Base-by-base conservation (phyloP, 1,140 invertebrate species). In the Neuroterus valhalla region DNA sequence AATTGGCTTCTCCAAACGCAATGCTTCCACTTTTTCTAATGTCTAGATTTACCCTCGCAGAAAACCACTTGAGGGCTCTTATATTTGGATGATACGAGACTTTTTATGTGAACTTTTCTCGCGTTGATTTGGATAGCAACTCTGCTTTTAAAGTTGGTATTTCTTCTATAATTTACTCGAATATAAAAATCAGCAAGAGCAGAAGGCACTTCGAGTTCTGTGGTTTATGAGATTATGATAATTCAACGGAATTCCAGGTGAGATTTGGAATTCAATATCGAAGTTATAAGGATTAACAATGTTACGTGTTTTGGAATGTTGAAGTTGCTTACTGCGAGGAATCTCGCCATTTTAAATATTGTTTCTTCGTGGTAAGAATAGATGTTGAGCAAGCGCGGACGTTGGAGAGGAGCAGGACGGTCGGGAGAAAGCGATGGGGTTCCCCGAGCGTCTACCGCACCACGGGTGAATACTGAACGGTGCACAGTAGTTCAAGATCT, bases 281-380 rank as follows among this genome's bases (percentile, higher is more conserved):
- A 75, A 73, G 50, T 66, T n/a, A 66, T 55, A 71, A 78, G 68
- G 81, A n/a, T n/a, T n/a, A n/a, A n/a, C n/a, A n/a, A n/a, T n/a
- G n/a, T n/a, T n/a, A n/a, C n/a, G n/a, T n/a, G n/a, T n/a, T n/a
- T 89, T 88, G 77, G 82, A 87, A 89, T 88, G 85, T 86, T 82
- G 74, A 76, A 79, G 76, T 71, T 72, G 80, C 77, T 72, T 77
- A 82, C 77, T 71, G 77, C 76, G 74, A 80, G 78, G 78, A 80
- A 79, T 78, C 78, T 71, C 66, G 79, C 81, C 78, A 72, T 84
- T 81, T 82, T 79, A 79, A 77, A 84, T 88, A 87, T 86, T 85
- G 83, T 78, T 68, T 73, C 26, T 38, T 71, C 48, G 48, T 42
- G 31, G 72, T 73, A 74, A 67, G 75, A 74, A 73, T 76, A 75